A percentile compares a stretch with the other conserved stretches of the same genome.
These are phyloP conservation scores for Oreochromis grahami DNA, from an alignment of 2,797 vertebrate species.

Conservation along the genomic window DNA sequence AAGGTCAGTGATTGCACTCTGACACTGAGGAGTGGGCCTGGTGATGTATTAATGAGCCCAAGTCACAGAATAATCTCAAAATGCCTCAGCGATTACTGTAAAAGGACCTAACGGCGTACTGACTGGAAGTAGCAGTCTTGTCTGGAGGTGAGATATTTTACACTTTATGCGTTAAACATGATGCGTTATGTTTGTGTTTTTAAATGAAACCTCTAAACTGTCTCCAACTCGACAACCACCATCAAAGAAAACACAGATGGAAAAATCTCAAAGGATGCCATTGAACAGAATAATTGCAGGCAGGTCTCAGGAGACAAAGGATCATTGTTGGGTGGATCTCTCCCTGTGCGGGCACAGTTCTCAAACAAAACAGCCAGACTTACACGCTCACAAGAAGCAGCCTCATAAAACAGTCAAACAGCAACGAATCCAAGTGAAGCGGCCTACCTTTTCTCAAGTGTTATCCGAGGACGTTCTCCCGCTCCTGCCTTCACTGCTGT, in stretches of 20 bases:
- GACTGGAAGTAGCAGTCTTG: not conserved
- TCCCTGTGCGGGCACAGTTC: not conserved
- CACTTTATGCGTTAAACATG: not conserved
- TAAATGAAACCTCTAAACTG: not conserved
- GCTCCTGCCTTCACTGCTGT: constrained; percentile 15
- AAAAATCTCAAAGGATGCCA: constrained; percentile 40
- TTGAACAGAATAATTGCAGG: constrained; percentile 36
- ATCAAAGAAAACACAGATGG: constrained; percentile 6
- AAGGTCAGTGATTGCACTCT: constrained; percentile 5
- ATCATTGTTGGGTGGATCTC: constrained; percentile 39
- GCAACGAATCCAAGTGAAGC: not conserved
- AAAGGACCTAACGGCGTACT: not conserved
- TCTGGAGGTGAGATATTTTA: not conserved
- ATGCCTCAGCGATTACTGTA: not conserved
- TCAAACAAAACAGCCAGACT: not conserved
- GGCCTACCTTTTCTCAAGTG: constrained; percentile 18
- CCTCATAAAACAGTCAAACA: not conserved
- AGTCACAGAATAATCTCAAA: constrained; percentile 5
- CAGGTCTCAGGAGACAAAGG: constrained; percentile 51
- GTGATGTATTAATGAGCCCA: constrained; percentile 42
- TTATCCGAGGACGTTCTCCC: not conserved
- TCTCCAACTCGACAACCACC: not conserved
- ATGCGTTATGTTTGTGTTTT: not conserved
- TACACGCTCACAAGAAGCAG: not conserved
- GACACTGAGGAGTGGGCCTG: not conserved